phyloP scores from a whole-genome alignment of 2,888 invertebrate genomes.

The Eurytoma adleriae region DNA sequence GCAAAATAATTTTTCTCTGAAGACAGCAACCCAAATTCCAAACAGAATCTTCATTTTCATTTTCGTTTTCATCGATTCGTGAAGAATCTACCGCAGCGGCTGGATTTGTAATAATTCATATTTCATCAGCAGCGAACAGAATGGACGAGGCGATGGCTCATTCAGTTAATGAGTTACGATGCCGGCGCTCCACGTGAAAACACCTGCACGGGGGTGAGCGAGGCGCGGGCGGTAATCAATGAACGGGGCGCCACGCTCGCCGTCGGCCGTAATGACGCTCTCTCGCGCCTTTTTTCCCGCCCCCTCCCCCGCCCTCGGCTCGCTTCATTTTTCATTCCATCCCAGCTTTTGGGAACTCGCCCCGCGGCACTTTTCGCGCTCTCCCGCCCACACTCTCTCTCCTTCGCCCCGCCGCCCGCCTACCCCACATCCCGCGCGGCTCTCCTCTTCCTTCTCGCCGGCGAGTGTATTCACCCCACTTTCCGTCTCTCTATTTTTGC shows the following conservation, averaged over 20 bases:
- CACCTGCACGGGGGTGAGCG: neutral
- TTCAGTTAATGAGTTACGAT: conserved; percentile 11
- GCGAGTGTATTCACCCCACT: conserved; percentile 47
- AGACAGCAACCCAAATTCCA: no score
- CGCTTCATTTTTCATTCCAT: conserved; percentile 21
- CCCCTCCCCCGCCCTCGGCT: neutral
- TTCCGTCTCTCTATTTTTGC: conserved; percentile 34
- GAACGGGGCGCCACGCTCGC: neutral
- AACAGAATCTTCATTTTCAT: no score
- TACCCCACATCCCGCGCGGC: conserved; percentile 50
- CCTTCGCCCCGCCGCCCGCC: neutral
- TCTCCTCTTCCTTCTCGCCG: conserved; percentile 28
- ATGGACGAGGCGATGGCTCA: no score
- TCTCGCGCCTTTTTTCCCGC: neutral
- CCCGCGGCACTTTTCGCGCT: conserved; percentile 46
- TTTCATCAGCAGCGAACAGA: no score
- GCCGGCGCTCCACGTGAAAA: neutral
- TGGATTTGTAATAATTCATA: no score
- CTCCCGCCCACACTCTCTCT: conserved; percentile 27
- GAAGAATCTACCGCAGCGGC: no score
- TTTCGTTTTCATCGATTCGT: no score
- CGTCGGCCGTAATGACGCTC: conserved; percentile 21
- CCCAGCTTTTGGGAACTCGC: conserved; percentile 1
- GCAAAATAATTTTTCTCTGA: no score
- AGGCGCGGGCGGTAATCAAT: neutral